Evolutionary conservation across 2,113 vertebrate genomes (phyloP).

Genomic region (Microcebus tavaratra): DNA sequence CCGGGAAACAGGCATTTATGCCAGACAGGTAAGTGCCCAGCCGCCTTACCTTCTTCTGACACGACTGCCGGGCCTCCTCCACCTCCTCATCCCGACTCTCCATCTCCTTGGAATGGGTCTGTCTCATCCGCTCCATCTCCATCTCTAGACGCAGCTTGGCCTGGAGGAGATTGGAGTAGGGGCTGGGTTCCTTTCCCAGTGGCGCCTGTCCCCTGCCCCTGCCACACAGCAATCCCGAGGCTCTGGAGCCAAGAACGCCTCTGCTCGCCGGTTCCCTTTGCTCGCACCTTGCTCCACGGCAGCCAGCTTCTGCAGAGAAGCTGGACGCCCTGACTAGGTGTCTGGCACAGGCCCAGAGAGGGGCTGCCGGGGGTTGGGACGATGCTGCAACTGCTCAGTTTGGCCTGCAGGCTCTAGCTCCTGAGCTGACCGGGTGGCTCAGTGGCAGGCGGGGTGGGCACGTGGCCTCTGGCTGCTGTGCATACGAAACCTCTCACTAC

Average conservation of each 20-base stretch:
- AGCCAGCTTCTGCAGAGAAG: background rate
- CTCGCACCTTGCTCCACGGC: background rate
- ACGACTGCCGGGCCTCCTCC: slow-evolving; percentile 96
- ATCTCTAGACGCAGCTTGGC: slow-evolving; percentile 97
- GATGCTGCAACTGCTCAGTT: background rate
- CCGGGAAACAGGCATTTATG: accelerated
- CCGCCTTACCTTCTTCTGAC: slow-evolving; percentile 94
- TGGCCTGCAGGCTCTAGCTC: background rate
- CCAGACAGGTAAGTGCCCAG: background rate
- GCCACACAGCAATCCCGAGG: background rate
- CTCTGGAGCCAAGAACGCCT: background rate
- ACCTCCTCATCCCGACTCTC: slow-evolving; percentile 97
- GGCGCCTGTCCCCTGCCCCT: too few relatives aligned
- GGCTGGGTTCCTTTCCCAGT: background rate
- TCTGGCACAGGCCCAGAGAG: background rate
- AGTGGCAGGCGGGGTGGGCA: background rate
- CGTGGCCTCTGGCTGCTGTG: background rate
- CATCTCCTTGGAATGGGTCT: slow-evolving; percentile 95
- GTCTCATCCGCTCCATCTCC: slow-evolving; percentile 96
- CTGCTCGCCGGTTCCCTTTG: background rate
- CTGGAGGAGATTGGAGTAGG: slow-evolving; percentile 76
- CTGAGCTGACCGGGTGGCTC: background rate
- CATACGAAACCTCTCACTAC: background rate
- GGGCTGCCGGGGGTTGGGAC: background rate
- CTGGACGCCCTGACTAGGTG: background rate